Conservation (phyloP, 1,140 invertebrate genomes). For the Temnothorax nylanderi region DNA sequence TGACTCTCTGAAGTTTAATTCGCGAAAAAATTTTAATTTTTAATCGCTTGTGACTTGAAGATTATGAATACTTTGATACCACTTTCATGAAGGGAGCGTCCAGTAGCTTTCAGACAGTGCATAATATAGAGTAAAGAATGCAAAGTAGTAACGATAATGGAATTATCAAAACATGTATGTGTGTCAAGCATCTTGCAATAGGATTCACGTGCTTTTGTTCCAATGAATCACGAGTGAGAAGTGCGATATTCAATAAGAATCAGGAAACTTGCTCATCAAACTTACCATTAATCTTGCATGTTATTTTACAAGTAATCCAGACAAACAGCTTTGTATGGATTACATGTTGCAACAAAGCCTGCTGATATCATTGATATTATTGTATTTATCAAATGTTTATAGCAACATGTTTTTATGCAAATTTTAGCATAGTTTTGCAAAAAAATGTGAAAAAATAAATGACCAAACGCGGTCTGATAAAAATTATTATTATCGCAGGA, state of each 20-base stretch:
- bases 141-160: background rate
- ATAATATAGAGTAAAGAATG: background rate
- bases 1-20: background rate
- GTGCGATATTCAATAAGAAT: background rate
- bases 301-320: background rate
- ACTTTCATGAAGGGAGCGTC: background rate
- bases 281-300: slow-evolving; percentile 2
- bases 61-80: background rate
- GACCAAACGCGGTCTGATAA: background rate
- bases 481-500: background rate
- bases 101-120: background rate
- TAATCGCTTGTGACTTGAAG: background rate
- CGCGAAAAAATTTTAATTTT: background rate
- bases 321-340: background rate
- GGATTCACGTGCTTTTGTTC: background rate
- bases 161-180: background rate
- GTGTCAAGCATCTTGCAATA: background rate
- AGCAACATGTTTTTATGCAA: background rate
- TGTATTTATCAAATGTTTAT: background rate
- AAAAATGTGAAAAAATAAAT: background rate
- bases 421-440: background rate
- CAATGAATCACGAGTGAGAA: background rate
- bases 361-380: background rate
- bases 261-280: background rate
- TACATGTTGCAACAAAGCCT: background rate